Evolutionary conservation across 2,113 vertebrate genomes (phyloP), one percentile per base, ranked within the genome.

Genomic region (Cyphomyrus plagiostoma): DNA sequence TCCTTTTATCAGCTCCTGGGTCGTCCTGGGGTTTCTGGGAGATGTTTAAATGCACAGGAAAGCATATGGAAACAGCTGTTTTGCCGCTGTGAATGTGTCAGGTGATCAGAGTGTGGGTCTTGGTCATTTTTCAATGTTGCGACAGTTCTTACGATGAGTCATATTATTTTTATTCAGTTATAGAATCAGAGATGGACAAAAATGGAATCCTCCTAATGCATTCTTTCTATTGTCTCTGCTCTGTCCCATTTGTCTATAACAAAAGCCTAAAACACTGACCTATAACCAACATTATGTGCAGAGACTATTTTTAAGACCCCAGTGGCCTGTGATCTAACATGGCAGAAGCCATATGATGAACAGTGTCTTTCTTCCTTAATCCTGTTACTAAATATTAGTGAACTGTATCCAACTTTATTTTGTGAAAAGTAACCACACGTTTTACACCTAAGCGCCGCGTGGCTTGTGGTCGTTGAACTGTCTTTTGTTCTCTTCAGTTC

Each of bases 391-490:
- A n/a, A 86, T 26, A 30, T 53, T 87, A 80, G 46, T 87, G 45
- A 56, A 11, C 35, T 87, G 85, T 87, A 53, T 87, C 23, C 23
- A 53, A 30, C 26, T 26, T 35, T 39, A 56, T 87, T 87, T n/a
- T 87, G 48, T 35, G 26, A 53, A 52, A 35, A 56, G 74, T 53
- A 87, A 87, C n/a, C 49, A 52, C 49, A 53, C 6, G 7, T 53
- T 87, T 87, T 35, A 30, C 49, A 87, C 85, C 49, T 87, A 56
- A 39, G 30, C 26, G 4, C 7, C 26, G 8, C 6, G n/a, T 56
- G n/a, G 26, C 48, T 53, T 87, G 85, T 87, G 85, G 49, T 87
- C 39, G 50, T 87, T 56, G 15, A 87, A 87, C 85, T 53, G n/a
- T 35, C 50, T 46, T 21, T 48, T 84, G 42, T 84, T 84, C 45